Percentiles rank a stretch among this genome's conserved stretches.
Conservation (phyloP, 35 echinoderm and acorn worm genomes). For the Heliocidaris tuberculata region DNA sequence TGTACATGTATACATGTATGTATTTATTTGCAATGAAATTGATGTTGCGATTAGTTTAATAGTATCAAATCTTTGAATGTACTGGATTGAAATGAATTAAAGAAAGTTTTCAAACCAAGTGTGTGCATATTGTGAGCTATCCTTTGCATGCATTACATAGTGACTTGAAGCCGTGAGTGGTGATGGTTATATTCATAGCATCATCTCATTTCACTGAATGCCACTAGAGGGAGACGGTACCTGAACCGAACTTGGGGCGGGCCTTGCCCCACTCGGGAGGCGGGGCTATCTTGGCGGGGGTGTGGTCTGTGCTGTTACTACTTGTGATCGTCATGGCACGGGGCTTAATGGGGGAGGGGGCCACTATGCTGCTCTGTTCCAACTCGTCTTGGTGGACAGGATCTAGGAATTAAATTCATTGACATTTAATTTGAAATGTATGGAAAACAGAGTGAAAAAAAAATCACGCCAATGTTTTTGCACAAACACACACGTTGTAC, state of each 20-base stretch:
- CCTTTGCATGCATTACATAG: background rate
- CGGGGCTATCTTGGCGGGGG: conserved; percentile 84
- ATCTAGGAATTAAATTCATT: conserved; percentile 52
- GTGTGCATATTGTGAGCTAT: background rate
- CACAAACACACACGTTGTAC: too few relatives aligned
- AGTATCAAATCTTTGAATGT: too few relatives aligned
- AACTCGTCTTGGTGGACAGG: conserved; percentile 64
- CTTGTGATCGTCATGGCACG: conserved; percentile 66
- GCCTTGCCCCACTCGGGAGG: conserved; percentile 65
- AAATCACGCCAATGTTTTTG: too few relatives aligned
- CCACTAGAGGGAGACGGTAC: conserved; percentile 7
- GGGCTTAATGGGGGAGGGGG: conserved; percentile 60
- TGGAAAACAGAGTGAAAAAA: background rate
- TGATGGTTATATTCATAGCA: background rate
- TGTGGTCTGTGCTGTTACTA: conserved; percentile 61
- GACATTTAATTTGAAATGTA: background rate
- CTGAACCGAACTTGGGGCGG: conserved; percentile 43
- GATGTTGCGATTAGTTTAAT: too few relatives aligned
- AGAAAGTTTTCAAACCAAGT: background rate
- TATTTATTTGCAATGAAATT: too few relatives aligned
- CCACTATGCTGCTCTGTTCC: conserved; percentile 39
- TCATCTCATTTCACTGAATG: conserved; percentile 7
- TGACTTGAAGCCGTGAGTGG: background rate
- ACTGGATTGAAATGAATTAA: background rate
- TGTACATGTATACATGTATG: too few relatives aligned